Evolutionary conservation across 2,888 invertebrate species (phyloP).

Genomic region (Pyrochroa serraticornis): DNA sequence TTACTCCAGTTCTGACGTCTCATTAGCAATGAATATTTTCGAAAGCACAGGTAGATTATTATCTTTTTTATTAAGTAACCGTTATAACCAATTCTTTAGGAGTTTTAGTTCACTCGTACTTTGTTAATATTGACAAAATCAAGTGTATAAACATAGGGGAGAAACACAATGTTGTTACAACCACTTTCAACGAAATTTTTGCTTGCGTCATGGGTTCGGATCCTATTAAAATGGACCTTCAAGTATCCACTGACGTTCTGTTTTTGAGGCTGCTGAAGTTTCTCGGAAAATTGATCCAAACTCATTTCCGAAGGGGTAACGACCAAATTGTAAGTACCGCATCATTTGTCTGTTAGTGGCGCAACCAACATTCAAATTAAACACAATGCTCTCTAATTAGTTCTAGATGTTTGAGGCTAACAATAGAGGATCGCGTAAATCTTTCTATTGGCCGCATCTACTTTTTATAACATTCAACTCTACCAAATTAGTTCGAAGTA

Average conservation of each 20-base stretch:
- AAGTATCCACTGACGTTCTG: conserved; percentile 73
- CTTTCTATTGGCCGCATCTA: too few relatives aligned
- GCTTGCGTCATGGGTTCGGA: conserved; percentile 74
- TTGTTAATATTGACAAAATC: conserved; percentile 62
- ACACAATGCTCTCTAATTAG: too few relatives aligned
- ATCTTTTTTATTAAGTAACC: too few relatives aligned
- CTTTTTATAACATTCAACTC: too few relatives aligned
- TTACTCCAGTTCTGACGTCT: conserved; percentile 72
- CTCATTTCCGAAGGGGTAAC: conserved; percentile 63
- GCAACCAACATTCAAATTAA: too few relatives aligned
- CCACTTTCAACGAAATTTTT: conserved; percentile 76
- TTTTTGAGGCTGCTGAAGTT: conserved; percentile 75
- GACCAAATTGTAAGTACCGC: conserved; percentile 48
- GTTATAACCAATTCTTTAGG: too few relatives aligned
- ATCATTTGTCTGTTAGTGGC: too few relatives aligned
- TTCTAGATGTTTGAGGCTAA: too few relatives aligned
- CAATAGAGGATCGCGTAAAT: too few relatives aligned
- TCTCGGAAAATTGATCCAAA: conserved; percentile 65
- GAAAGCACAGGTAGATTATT: conserved; percentile 66
- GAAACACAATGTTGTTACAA: conserved; percentile 60
- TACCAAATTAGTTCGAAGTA: too few relatives aligned
- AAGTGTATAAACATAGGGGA: conserved; percentile 64
- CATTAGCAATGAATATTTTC: conserved; percentile 74
- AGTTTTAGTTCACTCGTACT: conserved; percentile 62
- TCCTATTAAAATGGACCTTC: conserved; percentile 66